phyloP scores from a whole-genome alignment of 2,888 invertebrate genomes.

The Aelia acuminata region DNA sequence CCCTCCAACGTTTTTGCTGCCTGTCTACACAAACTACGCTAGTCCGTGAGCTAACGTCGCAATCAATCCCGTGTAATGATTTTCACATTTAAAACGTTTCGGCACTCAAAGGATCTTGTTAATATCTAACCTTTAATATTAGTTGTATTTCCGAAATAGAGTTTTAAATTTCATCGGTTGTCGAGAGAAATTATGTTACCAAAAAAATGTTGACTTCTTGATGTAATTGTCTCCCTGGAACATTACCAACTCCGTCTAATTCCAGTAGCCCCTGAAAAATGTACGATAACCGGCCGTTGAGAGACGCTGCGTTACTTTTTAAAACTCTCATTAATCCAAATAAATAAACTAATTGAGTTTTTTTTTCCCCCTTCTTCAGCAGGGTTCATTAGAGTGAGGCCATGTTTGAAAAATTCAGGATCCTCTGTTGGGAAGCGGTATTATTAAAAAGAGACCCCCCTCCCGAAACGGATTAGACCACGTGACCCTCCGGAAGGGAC shows the following conservation, averaged over 20 bases:
- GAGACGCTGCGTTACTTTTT: constrained; percentile 52
- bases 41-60: too few species aligned
- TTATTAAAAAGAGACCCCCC: background rate
- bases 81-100: too few species aligned
- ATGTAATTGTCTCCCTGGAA: background rate
- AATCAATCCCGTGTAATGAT: too few species aligned
- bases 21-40: too few species aligned
- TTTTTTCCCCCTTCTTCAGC: background rate
- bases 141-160: too few species aligned
- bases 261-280: constrained; percentile 15
- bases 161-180: too few species aligned
- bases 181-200: too few species aligned
- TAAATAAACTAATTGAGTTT: constrained; percentile 55
- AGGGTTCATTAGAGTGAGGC: constrained; percentile 49
- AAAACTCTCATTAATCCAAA: constrained; percentile 59
- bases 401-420: constrained; percentile 52
- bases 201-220: background rate
- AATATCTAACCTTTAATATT: too few species aligned
- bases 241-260: constrained; percentile 26
- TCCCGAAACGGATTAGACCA: background rate
- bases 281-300: background rate
- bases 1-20: too few species aligned
- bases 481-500: constrained; percentile 28
- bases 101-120: too few species aligned
- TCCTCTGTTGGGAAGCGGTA: background rate